Base-by-base conservation (phyloP, 2,888 invertebrate genomes). In the Drosophila emarginata region DNA sequence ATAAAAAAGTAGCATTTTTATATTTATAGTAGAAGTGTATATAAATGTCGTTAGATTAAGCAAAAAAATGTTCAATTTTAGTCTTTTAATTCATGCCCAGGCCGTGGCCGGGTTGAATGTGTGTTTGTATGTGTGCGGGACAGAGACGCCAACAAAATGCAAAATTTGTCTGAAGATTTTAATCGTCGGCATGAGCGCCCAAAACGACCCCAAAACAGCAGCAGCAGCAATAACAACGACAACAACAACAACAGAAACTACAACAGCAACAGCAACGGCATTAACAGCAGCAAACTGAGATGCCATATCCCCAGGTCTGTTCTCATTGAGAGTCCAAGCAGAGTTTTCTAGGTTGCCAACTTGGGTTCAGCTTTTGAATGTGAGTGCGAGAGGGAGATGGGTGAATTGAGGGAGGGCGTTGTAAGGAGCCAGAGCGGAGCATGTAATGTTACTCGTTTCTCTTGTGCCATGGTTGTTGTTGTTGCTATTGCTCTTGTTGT, bases 121-220 rank as follows among this genome's bases (percentile, higher is more conserved):
- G 45, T 11, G 45, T 18, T 6, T 45, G 21, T 21, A 71, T 66
- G 74, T 78, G 78, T 66, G 74, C 76, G 78, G 69, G 79, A 86
- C 79, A 72, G 84, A 68, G 87, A 82, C 77, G 82, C 85, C 80
- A 83, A 80, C 77, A 76, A 80, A 83, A 79, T 80, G 80, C 80
- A 78, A 89, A 85, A 87, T 85, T 88, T 89, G 89, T 91, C 91
- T 91, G 90, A 79, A 90, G 90, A 91, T 90, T 89, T 88, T 87
- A 88, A 90, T 91, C 91, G 87, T 76, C 76, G 80, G 78, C 82
- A 83, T 79, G 80, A 72, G 79, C 72, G 79, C 82, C 77, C 78
- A 77, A 86, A 80, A 75, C 76, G 72, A 73, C 72, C 76, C 80
- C 76, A 78, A 77, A 63, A 64, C 67, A 67, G 58, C 64, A 67